These are phyloP conservation scores for Spongilla lacustris DNA, from an alignment of 37 sponge, comb jelly and placozoan genomes.

Conservation along the genomic window DNA sequence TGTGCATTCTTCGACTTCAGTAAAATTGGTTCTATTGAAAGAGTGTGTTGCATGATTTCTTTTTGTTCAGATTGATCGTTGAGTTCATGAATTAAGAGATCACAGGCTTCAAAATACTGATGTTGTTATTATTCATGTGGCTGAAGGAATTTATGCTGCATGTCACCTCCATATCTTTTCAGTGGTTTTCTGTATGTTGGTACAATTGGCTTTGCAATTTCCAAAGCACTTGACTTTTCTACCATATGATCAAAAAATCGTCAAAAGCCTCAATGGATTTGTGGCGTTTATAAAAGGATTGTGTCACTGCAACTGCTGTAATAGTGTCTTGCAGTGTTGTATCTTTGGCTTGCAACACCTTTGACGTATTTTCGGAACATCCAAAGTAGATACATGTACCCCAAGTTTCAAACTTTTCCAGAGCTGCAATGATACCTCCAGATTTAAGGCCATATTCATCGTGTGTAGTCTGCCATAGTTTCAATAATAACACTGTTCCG, in stretches of 20 bases:
- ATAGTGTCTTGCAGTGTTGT: neutral
- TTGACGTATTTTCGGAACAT: neutral
- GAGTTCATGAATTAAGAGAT: neutral
- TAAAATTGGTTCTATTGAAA: neutral
- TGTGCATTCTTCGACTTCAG: neutral
- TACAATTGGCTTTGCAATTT: neutral
- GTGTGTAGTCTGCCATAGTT: constrained; percentile 20
- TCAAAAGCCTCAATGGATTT: neutral
- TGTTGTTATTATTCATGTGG: constrained; percentile 1
- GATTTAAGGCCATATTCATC: constrained; percentile 40
- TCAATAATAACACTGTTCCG: constrained; percentile 20
- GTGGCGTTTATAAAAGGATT: constrained; percentile 6
- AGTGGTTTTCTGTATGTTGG: neutral
- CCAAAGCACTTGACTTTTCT: neutral
- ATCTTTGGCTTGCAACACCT: neutral
- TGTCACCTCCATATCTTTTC: neutral
- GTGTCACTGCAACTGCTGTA: neutral
- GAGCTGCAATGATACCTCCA: constrained; percentile 8
- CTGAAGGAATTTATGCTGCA: neutral
- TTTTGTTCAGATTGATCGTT: constrained; percentile 3
- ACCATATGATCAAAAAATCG: neutral
- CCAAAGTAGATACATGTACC: neutral
- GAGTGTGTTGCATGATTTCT: neutral
- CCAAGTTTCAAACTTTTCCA: constrained; percentile 30
- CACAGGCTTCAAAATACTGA: constrained; percentile 2